These are phyloP conservation scores for Peromyscus polionotus DNA, from an alignment of 2,113 vertebrate species.

Conservation along the genomic window DNA sequence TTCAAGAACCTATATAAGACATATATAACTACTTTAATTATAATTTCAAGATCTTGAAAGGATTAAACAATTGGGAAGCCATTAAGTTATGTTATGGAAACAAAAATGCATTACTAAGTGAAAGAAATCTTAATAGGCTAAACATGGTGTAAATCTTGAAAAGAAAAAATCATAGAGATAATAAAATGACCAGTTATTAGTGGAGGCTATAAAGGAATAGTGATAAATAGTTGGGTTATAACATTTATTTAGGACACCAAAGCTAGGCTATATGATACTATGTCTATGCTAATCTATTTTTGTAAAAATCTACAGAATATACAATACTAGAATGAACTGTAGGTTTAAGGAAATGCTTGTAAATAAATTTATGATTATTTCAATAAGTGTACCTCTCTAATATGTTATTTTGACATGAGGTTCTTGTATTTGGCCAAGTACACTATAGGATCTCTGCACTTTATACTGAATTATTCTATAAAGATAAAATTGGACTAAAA, in stretches of 20 bases:
- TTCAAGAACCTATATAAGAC: neutral
- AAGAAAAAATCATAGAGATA: neutral
- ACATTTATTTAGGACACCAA: neutral
- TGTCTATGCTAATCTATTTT: no score
- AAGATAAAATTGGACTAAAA: neutral
- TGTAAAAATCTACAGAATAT: neutral
- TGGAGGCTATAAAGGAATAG: neutral
- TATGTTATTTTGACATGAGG: neutral
- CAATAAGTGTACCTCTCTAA: no score
- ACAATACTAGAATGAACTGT: neutral
- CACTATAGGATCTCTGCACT: no score
- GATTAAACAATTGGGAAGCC: neutral
- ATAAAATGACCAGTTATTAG: neutral
- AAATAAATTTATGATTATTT: neutral
- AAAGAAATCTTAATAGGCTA: neutral
- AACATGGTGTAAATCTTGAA: neutral
- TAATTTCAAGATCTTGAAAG: neutral
- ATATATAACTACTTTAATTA: neutral
- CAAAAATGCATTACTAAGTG: neutral
- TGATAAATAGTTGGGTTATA: neutral
- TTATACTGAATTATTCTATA: neutral
- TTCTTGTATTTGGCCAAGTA: neutral
- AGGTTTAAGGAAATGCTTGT: neutral
- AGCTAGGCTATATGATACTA: neutral
- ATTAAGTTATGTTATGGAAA: neutral